phyloP scores from a whole-genome alignment of 2,113 vertebrate species.

The Heterocephalus glaber region DNA sequence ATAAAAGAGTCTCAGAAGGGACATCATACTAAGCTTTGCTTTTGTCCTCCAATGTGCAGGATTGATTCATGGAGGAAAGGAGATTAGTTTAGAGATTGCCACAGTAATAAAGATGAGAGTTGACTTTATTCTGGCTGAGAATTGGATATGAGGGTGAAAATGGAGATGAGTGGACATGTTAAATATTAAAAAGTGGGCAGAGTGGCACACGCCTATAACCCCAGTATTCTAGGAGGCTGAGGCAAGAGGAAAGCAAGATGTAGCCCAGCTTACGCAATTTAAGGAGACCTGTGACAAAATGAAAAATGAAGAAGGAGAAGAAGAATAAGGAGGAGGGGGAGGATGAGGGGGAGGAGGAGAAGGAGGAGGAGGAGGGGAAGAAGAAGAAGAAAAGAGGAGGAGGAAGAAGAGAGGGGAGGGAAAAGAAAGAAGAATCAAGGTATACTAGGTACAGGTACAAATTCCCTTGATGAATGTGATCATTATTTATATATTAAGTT shows the following conservation, averaged over 20 bases:
- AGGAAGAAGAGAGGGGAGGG: too few relatives aligned
- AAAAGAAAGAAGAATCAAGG: too few relatives aligned
- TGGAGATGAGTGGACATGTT: background rate
- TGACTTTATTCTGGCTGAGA: background rate
- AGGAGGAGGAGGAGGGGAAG: too few relatives aligned
- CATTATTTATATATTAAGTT: too few relatives aligned
- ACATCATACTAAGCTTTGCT: background rate
- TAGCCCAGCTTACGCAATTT: background rate
- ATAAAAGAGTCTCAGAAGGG: background rate
- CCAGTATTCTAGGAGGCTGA: background rate
- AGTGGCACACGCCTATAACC: background rate
- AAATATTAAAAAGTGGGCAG: background rate
- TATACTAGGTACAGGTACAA: too few relatives aligned
- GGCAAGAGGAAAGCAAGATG: background rate
- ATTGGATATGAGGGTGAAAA: background rate
- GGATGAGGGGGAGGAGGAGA: too few relatives aligned
- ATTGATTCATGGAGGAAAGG: background rate
- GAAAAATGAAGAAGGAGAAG: background rate
- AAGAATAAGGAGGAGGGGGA: background rate
- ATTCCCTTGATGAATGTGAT: too few relatives aligned
- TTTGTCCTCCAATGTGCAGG: background rate
- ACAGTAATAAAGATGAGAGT: background rate
- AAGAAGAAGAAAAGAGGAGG: too few relatives aligned
- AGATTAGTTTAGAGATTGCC: background rate
- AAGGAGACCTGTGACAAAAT: background rate